Evolutionary conservation across 2,797 vertebrate species (phyloP).

Genomic region (Pangasius sanitwongsei): DNA sequence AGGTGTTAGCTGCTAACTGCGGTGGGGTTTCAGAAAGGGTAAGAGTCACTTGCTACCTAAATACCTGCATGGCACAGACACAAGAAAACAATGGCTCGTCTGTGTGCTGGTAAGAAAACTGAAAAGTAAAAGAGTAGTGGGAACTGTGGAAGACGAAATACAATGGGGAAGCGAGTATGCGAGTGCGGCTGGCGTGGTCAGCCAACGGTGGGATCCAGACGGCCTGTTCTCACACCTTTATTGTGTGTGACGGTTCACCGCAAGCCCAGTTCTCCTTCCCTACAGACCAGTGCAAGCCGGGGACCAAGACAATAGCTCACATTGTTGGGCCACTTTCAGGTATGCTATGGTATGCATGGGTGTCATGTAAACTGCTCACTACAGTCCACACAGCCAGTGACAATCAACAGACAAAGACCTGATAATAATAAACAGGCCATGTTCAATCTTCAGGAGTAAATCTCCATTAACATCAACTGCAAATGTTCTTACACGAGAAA

Average conservation of each 20-base stretch:
- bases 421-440: neutral
- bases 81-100: conserved; percentile 42
- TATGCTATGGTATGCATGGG: conserved; percentile 43
- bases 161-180: conserved; percentile 55
- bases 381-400: neutral
- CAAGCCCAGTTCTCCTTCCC: conserved; percentile 66
- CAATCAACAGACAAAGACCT: neutral
- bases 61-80: conserved; percentile 5
- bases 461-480: neutral
- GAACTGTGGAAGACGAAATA: conserved; percentile 19
- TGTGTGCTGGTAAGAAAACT: conserved; percentile 28
- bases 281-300: conserved; percentile 36
- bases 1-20: neutral
- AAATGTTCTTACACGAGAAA: neutral
- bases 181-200: conserved; percentile 66
- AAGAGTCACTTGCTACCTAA: neutral
- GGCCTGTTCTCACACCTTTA: conserved; percentile 65
- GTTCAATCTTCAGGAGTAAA: neutral
- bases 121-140: conserved; percentile 11
- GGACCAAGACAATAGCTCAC: conserved; percentile 70
- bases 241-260: conserved; percentile 66
- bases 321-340: conserved; percentile 65
- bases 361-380: neutral
- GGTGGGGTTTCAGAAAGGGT: neutral
- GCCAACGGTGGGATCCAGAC: conserved; percentile 60